A percentile compares a stretch with the other conserved stretches of the same genome.
Conservation (phyloP, 2,888 invertebrate species). For the Argynnis bischoffii region DNA sequence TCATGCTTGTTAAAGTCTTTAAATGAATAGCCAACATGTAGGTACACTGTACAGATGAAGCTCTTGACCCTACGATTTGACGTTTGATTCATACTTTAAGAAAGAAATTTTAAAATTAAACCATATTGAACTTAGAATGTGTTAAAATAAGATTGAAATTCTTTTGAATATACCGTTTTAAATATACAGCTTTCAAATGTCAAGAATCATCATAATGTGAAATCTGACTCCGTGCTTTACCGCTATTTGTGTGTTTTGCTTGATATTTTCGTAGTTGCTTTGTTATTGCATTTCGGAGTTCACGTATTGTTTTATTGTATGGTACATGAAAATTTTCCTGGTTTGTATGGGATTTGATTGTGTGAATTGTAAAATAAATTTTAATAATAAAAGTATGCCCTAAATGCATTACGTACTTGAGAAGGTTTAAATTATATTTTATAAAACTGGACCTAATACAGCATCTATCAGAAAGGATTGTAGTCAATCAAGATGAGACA, state of each 20-base stretch:
- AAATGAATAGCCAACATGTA: conserved; percentile 48
- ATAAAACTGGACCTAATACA: too few species aligned
- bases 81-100: conserved; percentile 59
- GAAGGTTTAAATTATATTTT: too few species aligned
- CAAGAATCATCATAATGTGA: conserved; percentile 41
- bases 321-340: conserved; percentile 1
- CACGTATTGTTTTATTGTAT: conserved; percentile 5
- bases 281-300: conserved; percentile 17
- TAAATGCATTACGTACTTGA: too few species aligned
- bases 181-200: conserved; percentile 45
- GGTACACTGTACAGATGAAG: conserved; percentile 56
- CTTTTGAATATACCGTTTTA: conserved; percentile 8
- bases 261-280: conserved; percentile 22
- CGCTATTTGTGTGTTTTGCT: conserved; percentile 26
- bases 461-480: too few species aligned
- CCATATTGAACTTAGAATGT: conserved; percentile 14
- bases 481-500: too few species aligned
- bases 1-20: conserved; percentile 54
- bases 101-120: conserved; percentile 33
- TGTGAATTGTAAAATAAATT: background rate
- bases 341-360: background rate
- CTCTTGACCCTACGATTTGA: conserved; percentile 54
- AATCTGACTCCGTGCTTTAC: conserved; percentile 32
- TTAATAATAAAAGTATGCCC: too few species aligned
- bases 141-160: conserved; percentile 3